Base-by-base conservation (phyloP, 2,797 vertebrate genomes). In the Rhinoraja longicauda region DNA sequence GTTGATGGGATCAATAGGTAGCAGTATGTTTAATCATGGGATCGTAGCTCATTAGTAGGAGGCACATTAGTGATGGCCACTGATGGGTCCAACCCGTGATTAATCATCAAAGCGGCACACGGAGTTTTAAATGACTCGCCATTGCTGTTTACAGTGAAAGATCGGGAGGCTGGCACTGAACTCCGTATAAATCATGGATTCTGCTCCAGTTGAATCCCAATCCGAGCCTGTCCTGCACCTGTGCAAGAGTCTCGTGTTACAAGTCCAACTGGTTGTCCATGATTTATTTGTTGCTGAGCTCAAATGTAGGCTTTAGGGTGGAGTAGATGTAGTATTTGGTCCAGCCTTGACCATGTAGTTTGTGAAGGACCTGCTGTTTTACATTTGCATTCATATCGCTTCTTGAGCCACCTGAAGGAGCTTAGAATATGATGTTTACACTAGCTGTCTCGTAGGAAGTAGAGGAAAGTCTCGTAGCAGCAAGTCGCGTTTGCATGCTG, bases 281-380 rank as follows among this genome's bases (percentile, higher is more conserved):
- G 1, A n/a, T 92, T 79, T 75, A 57, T 24, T 53, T 91, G 90
- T 39, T 75, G 59, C 15, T 73, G 13, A 26, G 88, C 64, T 24
- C 21, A 24, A 75, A 29, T 92, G 70, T 92, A 53, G 4, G 70
- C 67, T 45, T 86, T 75, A 53, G 90, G 72, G 67, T 53, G 12
- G 67, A 75, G 26, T 53, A 92, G 90, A 92, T 92, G 36, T 91
- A 73, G 90, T 53, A 53, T 73, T 72, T 26, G 70, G 36, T 92
- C 39, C 72, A 7, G 10, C 45, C 6, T 39, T 26, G 24, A 39
- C 36, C 70, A 9, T 75, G 67, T 72, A 17, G 26, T 91, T 91
- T 73, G 70, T 88, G 59, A 86, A 86, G 57, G 59, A 32, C 29
- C 13, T 62, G n/a, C 39, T 45, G 36, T 92, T 92, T 73, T 73